Evolutionary conservation across 2,113 vertebrate species (phyloP), one percentile per base, ranked within the genome.

Genomic region (Macroglossus sobrinus): DNA sequence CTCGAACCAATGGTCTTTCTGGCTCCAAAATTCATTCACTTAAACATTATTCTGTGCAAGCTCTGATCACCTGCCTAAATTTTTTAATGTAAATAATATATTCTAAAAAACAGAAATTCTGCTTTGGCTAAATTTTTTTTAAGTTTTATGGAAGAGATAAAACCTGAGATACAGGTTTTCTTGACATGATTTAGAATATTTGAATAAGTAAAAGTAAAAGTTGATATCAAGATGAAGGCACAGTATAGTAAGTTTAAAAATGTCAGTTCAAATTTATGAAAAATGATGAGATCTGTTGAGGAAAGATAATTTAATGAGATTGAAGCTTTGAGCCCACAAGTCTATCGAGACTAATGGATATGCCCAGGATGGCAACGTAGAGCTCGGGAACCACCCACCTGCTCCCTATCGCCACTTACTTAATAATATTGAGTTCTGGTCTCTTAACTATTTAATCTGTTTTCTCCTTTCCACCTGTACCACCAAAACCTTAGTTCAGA

Each of bases 181-280:
- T n/a, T 57, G 18, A 59, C 16, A 47, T 61, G 47, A 84, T 85
- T 50, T 89, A 53, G 45, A 40, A 33, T 68, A 59, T 85, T 79
- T 97, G 38, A 97, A 68, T 24, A 96, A 50, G 82, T 38, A 18
- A 59, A 82, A 43, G 40, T 74, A 85, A 72, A 61, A 72, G 59
- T 15, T 74, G 55, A 30, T 86, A 81, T 85, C 40, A 76, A 72
- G 9, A 22, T 57, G 16, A 66, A 89, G 1, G 8, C 4, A 84
- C 14, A 33, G 5, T 61, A 68, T 21, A 71, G 38, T 38, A 87
- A 93, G 38, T 84, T 59, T 22, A 57, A 84, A 89, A 86, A 69
- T 24, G 30, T 85, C 40, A 57, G 38, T 53, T 72, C 45, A 63
- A 76, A 76, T 72, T 50, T 78, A 26, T 66, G 38, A 22, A 78